Evolutionary conservation across 2,888 invertebrate species (phyloP).

Genomic region (Escarpia spicata): DNA sequence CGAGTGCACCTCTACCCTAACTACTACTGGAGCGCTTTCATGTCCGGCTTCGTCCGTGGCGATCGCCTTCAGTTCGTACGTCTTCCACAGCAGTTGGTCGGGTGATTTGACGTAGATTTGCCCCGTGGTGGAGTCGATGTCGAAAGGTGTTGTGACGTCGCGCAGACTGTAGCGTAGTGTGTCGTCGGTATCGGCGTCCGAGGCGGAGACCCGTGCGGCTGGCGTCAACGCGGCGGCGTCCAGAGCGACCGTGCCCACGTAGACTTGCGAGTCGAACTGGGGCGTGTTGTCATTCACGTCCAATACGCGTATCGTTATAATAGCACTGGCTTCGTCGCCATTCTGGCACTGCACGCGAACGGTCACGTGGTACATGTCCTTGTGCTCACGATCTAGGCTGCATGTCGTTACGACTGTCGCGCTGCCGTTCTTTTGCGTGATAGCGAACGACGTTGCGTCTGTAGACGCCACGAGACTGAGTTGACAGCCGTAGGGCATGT

Average conservation of each 20-base stretch:
- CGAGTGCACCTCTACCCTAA: neutral
- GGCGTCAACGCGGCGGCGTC: slow-evolving; percentile 76
- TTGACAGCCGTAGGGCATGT: neutral
- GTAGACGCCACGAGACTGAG: neutral
- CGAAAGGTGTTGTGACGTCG: slow-evolving; percentile 72
- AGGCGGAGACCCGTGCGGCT: slow-evolving; percentile 76
- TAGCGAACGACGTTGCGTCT: neutral
- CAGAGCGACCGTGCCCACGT: slow-evolving; percentile 52
- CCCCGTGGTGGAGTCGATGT: slow-evolving; percentile 87
- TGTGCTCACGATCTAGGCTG: neutral
- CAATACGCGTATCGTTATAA: neutral
- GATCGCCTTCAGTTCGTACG: slow-evolving; percentile 60
- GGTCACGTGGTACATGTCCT: neutral
- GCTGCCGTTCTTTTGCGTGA: neutral
- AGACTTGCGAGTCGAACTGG: slow-evolving; percentile 44
- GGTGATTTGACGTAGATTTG: slow-evolving; percentile 82
- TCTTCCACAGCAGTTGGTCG: slow-evolving; percentile 78
- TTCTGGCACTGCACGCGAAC: neutral
- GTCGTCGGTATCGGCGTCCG: slow-evolving; percentile 69
- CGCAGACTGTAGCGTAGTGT: slow-evolving; percentile 86
- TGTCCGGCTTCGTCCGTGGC: slow-evolving; percentile 54
- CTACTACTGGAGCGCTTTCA: neutral
- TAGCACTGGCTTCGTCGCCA: neutral
- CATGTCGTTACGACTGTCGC: neutral
- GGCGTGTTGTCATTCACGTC: slow-evolving; percentile 45